Conservation (phyloP, 2,113 vertebrate genomes). For the Limnothrissa miodon region DNA sequence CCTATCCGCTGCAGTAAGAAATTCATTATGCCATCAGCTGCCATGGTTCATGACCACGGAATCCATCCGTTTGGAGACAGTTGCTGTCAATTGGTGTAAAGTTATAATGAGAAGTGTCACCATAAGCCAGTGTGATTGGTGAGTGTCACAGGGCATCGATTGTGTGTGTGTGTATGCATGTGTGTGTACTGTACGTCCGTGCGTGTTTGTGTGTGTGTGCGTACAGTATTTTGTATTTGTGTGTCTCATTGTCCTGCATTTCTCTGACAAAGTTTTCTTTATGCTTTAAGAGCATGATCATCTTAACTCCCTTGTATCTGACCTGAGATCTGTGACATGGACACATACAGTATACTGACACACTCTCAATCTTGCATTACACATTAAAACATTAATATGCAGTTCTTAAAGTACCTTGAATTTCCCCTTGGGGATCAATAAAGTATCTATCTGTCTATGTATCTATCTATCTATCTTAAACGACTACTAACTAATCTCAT, state of each 20-base stretch:
- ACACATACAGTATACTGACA: neutral
- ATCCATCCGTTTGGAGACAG: neutral
- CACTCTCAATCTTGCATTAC: no score
- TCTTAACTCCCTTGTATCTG: neutral
- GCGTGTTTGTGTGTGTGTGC: neutral
- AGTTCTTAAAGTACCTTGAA: no score
- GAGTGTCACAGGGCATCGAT: neutral
- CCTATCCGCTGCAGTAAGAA: neutral
- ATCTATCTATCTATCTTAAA: no score
- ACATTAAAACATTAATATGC: no score
- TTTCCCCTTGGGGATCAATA: no score
- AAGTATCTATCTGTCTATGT: no score
- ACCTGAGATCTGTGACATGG: neutral
- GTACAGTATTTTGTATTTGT: neutral
- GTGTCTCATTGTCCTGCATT: neutral
- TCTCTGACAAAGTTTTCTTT: neutral
- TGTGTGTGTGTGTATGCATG: neutral
- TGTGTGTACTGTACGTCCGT: neutral
- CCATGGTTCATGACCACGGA: neutral
- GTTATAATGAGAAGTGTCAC: slow-evolving; percentile 7
- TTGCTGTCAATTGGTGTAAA: neutral
- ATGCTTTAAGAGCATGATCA: neutral
- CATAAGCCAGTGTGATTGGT: neutral
- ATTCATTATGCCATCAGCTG: slow-evolving; percentile 1
- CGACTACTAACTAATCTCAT: no score